A percentile compares a stretch with the other conserved stretches of the same genome.
Conservation (phyloP, 2,888 invertebrate genomes). For the Tetranychus truncatus region DNA sequence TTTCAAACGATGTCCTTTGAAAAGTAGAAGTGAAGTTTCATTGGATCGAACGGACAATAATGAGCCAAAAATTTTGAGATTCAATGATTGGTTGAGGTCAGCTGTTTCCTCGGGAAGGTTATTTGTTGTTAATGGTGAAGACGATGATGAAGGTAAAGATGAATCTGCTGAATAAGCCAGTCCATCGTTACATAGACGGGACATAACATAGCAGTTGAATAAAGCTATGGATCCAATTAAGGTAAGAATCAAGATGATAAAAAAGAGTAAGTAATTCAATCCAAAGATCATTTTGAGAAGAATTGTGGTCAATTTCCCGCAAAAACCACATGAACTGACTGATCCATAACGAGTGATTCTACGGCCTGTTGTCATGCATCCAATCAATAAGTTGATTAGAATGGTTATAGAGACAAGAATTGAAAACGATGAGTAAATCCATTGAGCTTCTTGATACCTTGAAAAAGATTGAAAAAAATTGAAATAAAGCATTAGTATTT, state of each 20-base stretch:
- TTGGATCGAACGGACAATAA: constrained; percentile 15
- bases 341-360: background rate
- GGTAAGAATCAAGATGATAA: constrained; percentile 17
- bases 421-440: constrained; percentile 10
- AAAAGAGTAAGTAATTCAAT: constrained; percentile 20
- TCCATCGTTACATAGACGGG: constrained; percentile 19
- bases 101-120: background rate
- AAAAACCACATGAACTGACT: constrained; percentile 9
- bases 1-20: constrained; percentile 22
- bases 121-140: background rate
- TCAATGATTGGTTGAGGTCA: constrained; percentile 10
- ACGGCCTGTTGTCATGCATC: constrained; percentile 20
- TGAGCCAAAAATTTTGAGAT: constrained; percentile 19
- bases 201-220: constrained; percentile 17
- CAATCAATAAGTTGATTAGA: constrained; percentile 21
- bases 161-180: background rate
- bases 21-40: constrained; percentile 20
- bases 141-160: background rate
- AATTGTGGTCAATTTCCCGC: constrained; percentile 19
- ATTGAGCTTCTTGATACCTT: constrained; percentile 7
- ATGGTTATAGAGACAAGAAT: constrained; percentile 17
- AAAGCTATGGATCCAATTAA: constrained; percentile 13
- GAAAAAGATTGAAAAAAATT: background rate
- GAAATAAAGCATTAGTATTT: background rate
- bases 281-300: constrained; percentile 18